Percentiles rank a stretch among this genome's conserved stretches.
phyloP scores from a whole-genome alignment of 2,797 vertebrate genomes.

The Pseudochaenichthys georgianus region DNA sequence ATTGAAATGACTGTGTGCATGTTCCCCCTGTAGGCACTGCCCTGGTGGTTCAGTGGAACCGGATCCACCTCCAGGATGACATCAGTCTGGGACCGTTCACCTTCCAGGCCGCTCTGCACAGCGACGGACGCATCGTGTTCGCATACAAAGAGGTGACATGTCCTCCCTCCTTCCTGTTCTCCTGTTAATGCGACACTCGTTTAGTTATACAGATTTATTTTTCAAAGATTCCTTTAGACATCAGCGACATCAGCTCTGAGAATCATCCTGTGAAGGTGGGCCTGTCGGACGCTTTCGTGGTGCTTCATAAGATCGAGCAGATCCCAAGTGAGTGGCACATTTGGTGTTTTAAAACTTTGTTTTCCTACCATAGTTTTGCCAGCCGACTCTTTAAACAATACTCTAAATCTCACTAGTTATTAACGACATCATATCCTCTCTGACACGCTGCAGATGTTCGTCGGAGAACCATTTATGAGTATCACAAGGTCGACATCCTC shows the following conservation, averaged over 20 bases:
- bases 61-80: slow-evolving; percentile 91
- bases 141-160: slow-evolving; percentile 93
- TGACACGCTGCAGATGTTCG: slow-evolving; percentile 87
- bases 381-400: not conserved
- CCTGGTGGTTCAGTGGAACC: slow-evolving; percentile 94
- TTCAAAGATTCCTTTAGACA: slow-evolving; percentile 90
- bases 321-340: slow-evolving; percentile 90
- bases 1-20: not conserved
- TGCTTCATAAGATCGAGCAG: slow-evolving; percentile 94
- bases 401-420: not conserved
- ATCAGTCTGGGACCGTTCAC: slow-evolving; percentile 91
- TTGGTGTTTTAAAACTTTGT: not conserved
- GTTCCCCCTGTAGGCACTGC: slow-evolving; percentile 86
- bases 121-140: slow-evolving; percentile 93
- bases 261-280: slow-evolving; percentile 97
- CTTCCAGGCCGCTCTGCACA: slow-evolving; percentile 93
- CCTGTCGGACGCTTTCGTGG: slow-evolving; percentile 95
- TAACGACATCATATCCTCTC: slow-evolving; percentile 13
- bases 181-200: accelerated
- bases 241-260: slow-evolving; percentile 89
- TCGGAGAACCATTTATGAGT: slow-evolving; percentile 97
- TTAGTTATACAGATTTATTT: not conserved
- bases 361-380: not conserved
- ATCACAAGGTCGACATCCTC: slow-evolving; percentile 93
- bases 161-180: not conserved